Evolutionary conservation across 2,113 vertebrate genomes (phyloP).

Genomic region (Chinchilla lanigera): DNA sequence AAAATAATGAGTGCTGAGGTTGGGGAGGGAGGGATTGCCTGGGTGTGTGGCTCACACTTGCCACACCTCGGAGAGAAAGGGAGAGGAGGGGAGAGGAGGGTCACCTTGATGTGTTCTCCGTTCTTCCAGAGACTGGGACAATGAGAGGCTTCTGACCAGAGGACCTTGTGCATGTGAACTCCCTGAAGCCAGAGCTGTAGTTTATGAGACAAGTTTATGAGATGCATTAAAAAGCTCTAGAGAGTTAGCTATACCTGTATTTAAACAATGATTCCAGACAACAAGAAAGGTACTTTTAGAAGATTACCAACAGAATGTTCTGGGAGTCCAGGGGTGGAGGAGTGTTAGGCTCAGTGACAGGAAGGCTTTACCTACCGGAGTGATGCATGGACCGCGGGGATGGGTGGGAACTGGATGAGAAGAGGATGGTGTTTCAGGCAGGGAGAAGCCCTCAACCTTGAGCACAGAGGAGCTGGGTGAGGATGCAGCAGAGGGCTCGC

Average conservation of each 20-base stretch:
- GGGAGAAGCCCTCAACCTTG: neutral
- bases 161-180: neutral
- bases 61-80: neutral
- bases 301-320: neutral
- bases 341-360: neutral
- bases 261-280: slow-evolving; percentile 42
- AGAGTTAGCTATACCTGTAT: neutral
- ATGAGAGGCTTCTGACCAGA: neutral
- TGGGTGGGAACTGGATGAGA: neutral
- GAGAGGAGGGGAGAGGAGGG: too few species aligned
- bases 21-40: neutral
- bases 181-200: neutral
- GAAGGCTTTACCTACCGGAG: neutral
- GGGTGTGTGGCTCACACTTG: neutral
- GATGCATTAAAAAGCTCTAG: neutral
- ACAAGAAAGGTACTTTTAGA: neutral
- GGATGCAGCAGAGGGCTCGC: neutral
- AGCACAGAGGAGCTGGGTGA: neutral
- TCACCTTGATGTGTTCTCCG: neutral
- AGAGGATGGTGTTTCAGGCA: neutral
- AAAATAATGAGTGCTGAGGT: neutral
- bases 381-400: neutral
- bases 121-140: neutral
- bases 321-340: neutral
- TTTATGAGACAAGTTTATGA: slow-evolving; percentile 33